phyloP scores from a whole-genome alignment of 2,888 invertebrate genomes.

The Lottia gigantea region DNA sequence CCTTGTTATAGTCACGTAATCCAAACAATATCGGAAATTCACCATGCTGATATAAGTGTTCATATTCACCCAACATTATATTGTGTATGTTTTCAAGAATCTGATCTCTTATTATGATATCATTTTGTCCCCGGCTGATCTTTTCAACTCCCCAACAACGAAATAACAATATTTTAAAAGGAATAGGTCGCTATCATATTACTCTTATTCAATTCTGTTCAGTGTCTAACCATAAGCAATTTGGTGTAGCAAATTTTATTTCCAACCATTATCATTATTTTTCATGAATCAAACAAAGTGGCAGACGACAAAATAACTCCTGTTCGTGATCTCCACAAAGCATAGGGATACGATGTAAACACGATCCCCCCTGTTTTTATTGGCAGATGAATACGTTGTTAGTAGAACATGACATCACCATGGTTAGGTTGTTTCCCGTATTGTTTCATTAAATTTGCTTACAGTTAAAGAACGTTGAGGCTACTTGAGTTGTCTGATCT shows the following conservation, averaged over 20 bases:
- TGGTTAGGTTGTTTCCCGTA: not conserved
- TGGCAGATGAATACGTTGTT: not conserved
- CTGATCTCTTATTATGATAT: too few relatives aligned
- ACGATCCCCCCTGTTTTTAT: not conserved
- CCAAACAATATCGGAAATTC: too few relatives aligned
- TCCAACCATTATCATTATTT: not conserved
- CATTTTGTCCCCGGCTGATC: too few relatives aligned
- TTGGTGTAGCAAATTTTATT: constrained; percentile 5
- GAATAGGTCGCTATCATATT: too few relatives aligned
- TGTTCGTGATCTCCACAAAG: not conserved
- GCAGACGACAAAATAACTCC: not conserved
- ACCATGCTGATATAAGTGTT: too few relatives aligned
- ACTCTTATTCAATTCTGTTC: too few relatives aligned
- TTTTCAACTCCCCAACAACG: too few relatives aligned
- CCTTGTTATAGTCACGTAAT: too few relatives aligned
- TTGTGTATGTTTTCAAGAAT: too few relatives aligned
- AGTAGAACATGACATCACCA: not conserved
- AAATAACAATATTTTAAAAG: too few relatives aligned
- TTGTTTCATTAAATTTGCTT: not conserved
- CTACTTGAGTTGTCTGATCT: not conserved
- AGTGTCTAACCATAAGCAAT: not conserved
- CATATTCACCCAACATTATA: too few relatives aligned
- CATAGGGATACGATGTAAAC: not conserved
- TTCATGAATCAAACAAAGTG: not conserved
- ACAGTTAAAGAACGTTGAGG: not conserved